Evolutionary conservation across 2,113 vertebrate species (phyloP).

Genomic region (Vidua macroura): DNA sequence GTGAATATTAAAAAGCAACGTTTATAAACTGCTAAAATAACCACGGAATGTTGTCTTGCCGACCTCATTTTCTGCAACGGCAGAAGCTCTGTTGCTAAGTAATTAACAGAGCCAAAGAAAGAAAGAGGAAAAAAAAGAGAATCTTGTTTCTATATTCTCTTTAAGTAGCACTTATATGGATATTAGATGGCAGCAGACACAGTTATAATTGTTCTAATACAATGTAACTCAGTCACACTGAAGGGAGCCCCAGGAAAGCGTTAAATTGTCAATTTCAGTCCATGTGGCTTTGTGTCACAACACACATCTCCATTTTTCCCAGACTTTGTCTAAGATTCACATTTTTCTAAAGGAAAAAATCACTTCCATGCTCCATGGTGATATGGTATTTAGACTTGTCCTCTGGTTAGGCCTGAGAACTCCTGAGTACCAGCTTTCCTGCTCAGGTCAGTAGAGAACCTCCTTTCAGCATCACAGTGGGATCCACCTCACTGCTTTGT

Average conservation of each 20-base stretch:
- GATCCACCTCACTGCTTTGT: background rate
- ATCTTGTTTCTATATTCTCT: background rate
- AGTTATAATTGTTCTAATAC: background rate
- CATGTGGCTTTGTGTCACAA: background rate
- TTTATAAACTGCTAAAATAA: background rate
- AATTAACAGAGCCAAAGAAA: conserved; percentile 12
- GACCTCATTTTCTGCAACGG: background rate
- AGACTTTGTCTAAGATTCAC: background rate
- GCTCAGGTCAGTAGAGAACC: background rate
- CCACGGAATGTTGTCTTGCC: background rate
- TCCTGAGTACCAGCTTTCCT: background rate
- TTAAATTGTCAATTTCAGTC: background rate
- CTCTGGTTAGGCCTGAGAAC: background rate
- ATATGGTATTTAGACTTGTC: background rate
- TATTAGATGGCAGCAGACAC: background rate
- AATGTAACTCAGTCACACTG: background rate
- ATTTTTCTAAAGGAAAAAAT: background rate
- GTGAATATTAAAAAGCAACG: background rate
- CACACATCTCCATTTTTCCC: background rate
- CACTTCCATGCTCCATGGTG: background rate
- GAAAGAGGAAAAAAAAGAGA: background rate
- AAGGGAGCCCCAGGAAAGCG: background rate
- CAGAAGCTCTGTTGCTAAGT: conserved; percentile 16
- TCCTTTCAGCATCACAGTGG: background rate
- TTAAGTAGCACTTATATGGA: background rate